phyloP scores from a whole-genome alignment of 2,888 invertebrate species.

The Xestia xanthographa region DNA sequence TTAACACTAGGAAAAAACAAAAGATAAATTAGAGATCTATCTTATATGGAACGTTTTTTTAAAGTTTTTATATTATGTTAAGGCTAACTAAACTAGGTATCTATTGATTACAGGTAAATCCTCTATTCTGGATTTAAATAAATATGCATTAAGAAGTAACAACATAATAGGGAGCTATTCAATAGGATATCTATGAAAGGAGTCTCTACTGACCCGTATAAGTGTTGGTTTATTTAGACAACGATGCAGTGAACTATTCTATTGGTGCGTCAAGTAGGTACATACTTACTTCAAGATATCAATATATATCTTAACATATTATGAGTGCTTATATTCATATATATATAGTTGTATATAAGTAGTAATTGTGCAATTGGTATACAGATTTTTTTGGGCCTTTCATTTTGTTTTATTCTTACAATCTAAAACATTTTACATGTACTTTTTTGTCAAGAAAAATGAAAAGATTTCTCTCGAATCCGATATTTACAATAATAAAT shows the following conservation, averaged over 20 bases:
- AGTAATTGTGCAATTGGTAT: constrained; percentile 89
- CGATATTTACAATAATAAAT: constrained; percentile 79
- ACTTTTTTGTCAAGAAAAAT: constrained; percentile 70
- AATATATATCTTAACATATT: constrained; percentile 75
- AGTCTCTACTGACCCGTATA: constrained; percentile 38
- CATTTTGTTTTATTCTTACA: constrained; percentile 81
- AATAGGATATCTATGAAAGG: constrained; percentile 53
- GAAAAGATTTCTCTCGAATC: constrained; percentile 79
- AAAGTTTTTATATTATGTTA: constrained; percentile 49
- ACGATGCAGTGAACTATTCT: constrained; percentile 80
- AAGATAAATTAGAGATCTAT: constrained; percentile 32
- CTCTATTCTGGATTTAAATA: constrained; percentile 54
- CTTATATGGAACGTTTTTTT: constrained; percentile 41
- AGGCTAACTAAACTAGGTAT: constrained; percentile 62
- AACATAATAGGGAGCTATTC: constrained; percentile 45
- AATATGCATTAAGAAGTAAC: constrained; percentile 46
- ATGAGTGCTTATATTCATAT: constrained; percentile 80
- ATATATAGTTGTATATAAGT: constrained; percentile 81
- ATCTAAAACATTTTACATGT: constrained; percentile 71
- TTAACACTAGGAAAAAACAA: constrained; percentile 26
- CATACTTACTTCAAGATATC: constrained; percentile 72
- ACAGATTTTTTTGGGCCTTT: constrained; percentile 88
- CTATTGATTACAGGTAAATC: constrained; percentile 59
- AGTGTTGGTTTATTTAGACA: constrained; percentile 70
- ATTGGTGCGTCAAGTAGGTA: constrained; percentile 83